A percentile compares a stretch with the other conserved stretches of the same genome.
Evolutionary conservation across 2,797 vertebrate species (phyloP).

Genomic region (Lacerta viridis): DNA sequence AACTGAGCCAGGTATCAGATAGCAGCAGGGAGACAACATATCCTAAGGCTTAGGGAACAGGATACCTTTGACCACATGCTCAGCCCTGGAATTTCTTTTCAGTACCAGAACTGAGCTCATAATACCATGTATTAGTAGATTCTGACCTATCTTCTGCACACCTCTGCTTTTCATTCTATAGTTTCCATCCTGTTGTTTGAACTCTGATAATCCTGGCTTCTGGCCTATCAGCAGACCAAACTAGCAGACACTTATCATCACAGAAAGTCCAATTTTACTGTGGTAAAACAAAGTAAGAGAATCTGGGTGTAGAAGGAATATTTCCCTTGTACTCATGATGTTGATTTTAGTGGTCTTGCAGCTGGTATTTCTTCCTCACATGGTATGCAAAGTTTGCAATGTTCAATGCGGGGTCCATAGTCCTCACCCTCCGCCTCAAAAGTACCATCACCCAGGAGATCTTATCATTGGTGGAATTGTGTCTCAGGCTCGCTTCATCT

Average conservation of each 20-base stretch:
- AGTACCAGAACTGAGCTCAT: too few relatives aligned
- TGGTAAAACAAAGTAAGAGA: not conserved
- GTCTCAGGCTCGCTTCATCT: not conserved
- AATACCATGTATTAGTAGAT: too few relatives aligned
- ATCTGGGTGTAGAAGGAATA: too few relatives aligned
- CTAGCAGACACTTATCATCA: not conserved
- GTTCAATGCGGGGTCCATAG: not conserved
- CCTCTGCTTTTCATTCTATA: too few relatives aligned
- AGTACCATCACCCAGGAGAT: not conserved
- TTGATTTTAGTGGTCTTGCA: not conserved
- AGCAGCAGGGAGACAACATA: too few relatives aligned
- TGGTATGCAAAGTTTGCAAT: not conserved
- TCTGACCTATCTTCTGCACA: too few relatives aligned
- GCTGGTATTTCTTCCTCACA: not conserved
- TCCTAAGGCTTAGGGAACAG: too few relatives aligned
- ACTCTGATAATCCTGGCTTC: not conserved
- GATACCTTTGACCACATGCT: too few relatives aligned
- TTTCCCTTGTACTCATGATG: not conserved
- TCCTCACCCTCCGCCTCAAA: conserved; percentile 15
- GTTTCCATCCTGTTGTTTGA: not conserved
- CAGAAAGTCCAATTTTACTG: too few relatives aligned
- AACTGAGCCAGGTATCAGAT: too few relatives aligned
- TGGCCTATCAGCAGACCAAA: not conserved
- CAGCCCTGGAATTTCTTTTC: too few relatives aligned
- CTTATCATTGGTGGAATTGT: not conserved